phyloP scores from a whole-genome alignment of 2,888 invertebrate genomes.

The Sycophila texana region DNA sequence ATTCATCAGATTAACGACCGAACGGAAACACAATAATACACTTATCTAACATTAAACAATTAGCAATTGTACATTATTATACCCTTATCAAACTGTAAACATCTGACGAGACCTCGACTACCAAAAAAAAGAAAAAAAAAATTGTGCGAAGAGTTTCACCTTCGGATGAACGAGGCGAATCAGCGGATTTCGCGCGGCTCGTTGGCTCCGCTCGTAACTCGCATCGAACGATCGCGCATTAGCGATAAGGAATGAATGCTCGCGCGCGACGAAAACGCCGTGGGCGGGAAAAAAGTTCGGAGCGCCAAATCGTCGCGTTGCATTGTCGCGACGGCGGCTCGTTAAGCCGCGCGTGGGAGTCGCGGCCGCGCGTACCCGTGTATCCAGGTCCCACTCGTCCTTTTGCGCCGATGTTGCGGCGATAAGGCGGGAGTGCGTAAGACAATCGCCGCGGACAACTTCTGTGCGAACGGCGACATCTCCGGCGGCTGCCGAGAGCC shows the following conservation, averaged over 20 bases:
- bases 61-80: no score
- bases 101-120: neutral
- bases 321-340: slow-evolving; percentile 53
- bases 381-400: slow-evolving; percentile 45
- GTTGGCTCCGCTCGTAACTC: slow-evolving; percentile 34
- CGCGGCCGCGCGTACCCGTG: slow-evolving; percentile 54
- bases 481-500: neutral
- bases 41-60: no score
- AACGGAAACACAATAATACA: no score
- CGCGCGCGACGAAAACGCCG: slow-evolving; percentile 32
- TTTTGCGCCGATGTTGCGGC: neutral
- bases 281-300: slow-evolving; percentile 2
- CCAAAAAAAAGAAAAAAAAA: neutral
- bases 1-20: no score
- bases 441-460: slow-evolving; percentile 19
- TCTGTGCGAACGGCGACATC: slow-evolving; percentile 1
- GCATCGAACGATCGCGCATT: slow-evolving; percentile 44
- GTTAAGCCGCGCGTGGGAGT: slow-evolving; percentile 62
- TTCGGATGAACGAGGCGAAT: neutral
- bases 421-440: slow-evolving; percentile 8
- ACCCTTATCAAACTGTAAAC: no score
- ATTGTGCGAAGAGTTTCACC: neutral
- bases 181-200: slow-evolving; percentile 26
- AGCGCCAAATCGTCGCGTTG: slow-evolving; percentile 24
- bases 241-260: slow-evolving; percentile 43